phyloP scores from a whole-genome alignment of 2,797 vertebrate species.

The Luscinia megarhynchos region DNA sequence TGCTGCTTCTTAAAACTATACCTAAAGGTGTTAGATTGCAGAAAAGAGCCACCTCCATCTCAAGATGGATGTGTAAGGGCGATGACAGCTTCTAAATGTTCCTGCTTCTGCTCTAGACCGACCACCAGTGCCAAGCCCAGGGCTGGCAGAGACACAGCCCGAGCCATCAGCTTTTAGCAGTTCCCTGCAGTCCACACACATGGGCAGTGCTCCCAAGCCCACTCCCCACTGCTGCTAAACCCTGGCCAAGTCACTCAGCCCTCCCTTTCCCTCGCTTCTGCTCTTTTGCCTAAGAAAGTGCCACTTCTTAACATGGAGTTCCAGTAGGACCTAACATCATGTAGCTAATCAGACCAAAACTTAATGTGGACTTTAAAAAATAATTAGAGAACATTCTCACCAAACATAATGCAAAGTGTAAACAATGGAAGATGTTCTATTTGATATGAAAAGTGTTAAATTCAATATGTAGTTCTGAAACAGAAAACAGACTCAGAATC shows the following conservation, averaged over 20 bases:
- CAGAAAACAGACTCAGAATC: neutral
- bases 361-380: neutral
- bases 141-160: neutral
- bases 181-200: neutral
- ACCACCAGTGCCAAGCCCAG: neutral
- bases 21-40: neutral
- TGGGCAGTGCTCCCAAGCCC: rapidly evolving
- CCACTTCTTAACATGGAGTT: neutral
- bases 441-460: neutral
- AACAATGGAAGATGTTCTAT: neutral
- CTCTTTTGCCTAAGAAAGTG: neutral
- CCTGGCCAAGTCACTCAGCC: rapidly evolving
- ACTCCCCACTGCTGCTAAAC: neutral
- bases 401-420: neutral
- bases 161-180: neutral
- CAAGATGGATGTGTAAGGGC: neutral
- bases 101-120: neutral
- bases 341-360: neutral
- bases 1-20: neutral
- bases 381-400: neutral
- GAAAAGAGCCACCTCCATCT: neutral
- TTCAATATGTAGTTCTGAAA: neutral
- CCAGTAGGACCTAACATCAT: neutral
- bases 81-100: neutral
- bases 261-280: neutral